Conservation (phyloP, 1,140 invertebrate genomes). For the Drosophila grimshawi region DNA sequence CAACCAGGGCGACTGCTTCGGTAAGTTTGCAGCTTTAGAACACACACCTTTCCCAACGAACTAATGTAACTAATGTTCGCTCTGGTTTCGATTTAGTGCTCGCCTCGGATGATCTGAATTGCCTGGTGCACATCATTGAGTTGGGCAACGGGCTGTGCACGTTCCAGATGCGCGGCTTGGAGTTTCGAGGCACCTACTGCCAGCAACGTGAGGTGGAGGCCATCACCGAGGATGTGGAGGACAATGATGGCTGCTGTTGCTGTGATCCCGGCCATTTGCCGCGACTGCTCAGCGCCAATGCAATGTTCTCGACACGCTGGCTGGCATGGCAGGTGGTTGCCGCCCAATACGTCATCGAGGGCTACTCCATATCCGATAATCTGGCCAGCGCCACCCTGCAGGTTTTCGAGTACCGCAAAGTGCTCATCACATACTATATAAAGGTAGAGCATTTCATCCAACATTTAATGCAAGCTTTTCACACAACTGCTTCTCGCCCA, state of each 20-base stretch:
- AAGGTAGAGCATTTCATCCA: constrained; percentile 87
- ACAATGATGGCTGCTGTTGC: constrained; percentile 95
- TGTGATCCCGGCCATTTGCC: constrained; percentile 97
- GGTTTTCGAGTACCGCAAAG: constrained; percentile 98
- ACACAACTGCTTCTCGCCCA: background rate
- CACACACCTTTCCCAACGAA: background rate
- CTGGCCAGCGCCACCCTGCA: constrained; percentile 98
- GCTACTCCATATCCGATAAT: constrained; percentile 99
- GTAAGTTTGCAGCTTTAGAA: constrained; percentile 69
- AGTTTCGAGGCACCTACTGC: constrained; percentile 99
- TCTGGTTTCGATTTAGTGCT: constrained; percentile 87
- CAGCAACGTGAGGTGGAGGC: constrained; percentile 99
- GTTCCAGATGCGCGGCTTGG: constrained; percentile 98
- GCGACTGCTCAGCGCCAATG: constrained; percentile 95
- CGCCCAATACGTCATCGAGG: constrained; percentile 98
- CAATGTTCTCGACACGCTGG: constrained; percentile 99
- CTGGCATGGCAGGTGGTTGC: constrained; percentile 98
- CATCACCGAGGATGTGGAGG: constrained; percentile 97
- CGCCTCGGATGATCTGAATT: constrained; percentile 98
- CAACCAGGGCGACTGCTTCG: constrained; percentile 97
- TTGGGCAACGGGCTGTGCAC: constrained; percentile 99
- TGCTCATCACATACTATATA: constrained; percentile 98
- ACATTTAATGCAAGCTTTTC: background rate
- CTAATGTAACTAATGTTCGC: background rate
- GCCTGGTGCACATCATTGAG: constrained; percentile 98